These are phyloP conservation scores for Chaetura pelagica DNA, from an alignment of 2,113 vertebrate genomes.

Conservation along the genomic window DNA sequence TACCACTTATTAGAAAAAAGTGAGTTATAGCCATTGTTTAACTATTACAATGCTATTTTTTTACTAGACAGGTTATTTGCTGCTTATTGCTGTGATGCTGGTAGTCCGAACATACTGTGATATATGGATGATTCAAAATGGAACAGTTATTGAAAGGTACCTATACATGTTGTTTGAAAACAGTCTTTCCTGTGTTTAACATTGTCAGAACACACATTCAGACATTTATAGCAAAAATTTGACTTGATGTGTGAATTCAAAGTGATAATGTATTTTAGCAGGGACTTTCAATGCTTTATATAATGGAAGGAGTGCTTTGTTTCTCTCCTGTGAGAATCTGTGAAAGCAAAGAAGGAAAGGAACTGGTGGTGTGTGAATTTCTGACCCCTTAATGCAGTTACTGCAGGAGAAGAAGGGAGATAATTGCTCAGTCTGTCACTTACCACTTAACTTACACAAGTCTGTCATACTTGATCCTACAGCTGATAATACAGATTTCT, in stretches of 20 bases:
- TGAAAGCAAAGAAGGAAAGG: not conserved
- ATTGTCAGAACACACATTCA: not conserved
- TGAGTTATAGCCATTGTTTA: not conserved
- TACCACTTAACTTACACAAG: not conserved
- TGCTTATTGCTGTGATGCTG: conserved; percentile 93
- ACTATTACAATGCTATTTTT: not conserved
- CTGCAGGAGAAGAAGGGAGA: not conserved
- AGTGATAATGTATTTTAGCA: not conserved
- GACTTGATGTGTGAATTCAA: not conserved
- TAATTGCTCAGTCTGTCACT: not conserved
- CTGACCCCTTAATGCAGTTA: not conserved
- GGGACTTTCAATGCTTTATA: not conserved
- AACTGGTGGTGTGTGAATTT: not conserved
- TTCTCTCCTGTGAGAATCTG: not conserved
- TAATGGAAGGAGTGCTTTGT: not conserved
- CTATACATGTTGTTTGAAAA: not conserved
- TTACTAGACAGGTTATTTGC: conserved; percentile 89
- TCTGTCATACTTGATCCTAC: not conserved
- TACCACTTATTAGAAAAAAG: not conserved
- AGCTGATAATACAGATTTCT: not conserved
- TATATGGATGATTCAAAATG: conserved; percentile 99
- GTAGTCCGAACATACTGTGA: conserved; percentile 96
- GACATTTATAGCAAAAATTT: not conserved
- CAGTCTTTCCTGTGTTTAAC: not conserved
- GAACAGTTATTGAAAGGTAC: conserved; percentile 98